These are phyloP conservation scores for Orthonyx spaldingii DNA, from an alignment of 2,113 vertebrate genomes.

Conservation along the genomic window DNA sequence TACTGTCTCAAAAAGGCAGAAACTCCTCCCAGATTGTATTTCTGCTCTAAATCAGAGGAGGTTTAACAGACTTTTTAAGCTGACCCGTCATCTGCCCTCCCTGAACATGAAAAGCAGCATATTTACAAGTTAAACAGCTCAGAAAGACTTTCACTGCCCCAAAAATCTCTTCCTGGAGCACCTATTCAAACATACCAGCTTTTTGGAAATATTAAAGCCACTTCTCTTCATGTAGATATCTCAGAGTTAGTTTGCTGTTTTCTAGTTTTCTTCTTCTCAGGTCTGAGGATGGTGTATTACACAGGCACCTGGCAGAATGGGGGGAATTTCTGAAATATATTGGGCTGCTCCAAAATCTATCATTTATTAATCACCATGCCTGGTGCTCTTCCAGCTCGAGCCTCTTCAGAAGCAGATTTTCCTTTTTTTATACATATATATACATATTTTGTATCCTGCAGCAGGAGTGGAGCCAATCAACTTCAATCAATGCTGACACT, in stretches of 20 bases:
- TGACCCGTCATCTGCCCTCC: not conserved
- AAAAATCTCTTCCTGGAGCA: not conserved
- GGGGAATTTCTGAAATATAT: not conserved
- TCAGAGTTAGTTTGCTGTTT: not conserved
- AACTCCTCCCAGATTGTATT: not conserved
- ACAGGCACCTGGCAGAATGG: not conserved
- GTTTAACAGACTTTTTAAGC: not conserved
- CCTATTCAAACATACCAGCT: not conserved
- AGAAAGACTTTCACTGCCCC: not conserved
- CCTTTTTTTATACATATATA: not conserved
- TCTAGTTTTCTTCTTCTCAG: not conserved
- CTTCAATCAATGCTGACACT: constrained; percentile 23
- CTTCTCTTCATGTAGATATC: not conserved
- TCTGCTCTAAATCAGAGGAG: not conserved
- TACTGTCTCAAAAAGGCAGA: not conserved
- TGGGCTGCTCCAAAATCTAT: not conserved
- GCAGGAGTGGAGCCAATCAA: constrained; percentile 4
- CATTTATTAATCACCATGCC: not conserved
- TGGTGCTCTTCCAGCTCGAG: not conserved
- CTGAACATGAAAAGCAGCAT: not conserved
- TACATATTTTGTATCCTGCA: not conserved
- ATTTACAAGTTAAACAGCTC: not conserved
- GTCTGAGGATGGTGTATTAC: not conserved
- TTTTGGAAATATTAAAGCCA: not conserved
- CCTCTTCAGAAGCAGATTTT: not conserved